Conservation (phyloP, 2,888 invertebrate genomes). For the Epiblema foenella region DNA sequence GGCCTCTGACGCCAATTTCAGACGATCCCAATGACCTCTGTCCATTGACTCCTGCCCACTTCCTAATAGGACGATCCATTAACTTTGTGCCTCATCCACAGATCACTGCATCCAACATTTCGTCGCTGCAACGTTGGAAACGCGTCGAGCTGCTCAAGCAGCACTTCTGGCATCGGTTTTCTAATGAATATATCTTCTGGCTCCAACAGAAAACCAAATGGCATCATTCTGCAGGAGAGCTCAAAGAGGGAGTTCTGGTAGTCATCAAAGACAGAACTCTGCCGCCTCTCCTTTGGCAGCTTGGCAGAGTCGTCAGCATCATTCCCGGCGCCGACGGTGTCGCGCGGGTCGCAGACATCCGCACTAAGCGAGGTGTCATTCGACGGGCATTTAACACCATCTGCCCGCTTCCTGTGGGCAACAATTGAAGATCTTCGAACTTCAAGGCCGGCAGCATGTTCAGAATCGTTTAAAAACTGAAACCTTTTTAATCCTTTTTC, state of each 20-base stretch:
- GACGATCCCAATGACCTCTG: neutral
- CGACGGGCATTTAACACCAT: constrained; percentile 33
- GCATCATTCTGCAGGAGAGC: constrained; percentile 40
- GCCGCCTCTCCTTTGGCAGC: constrained; percentile 46
- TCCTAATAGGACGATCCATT: constrained; percentile 1
- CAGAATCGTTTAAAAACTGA: too few species aligned
- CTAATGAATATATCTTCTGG: neutral
- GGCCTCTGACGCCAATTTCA: neutral
- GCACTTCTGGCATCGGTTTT: neutral
- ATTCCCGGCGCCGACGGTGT: constrained; percentile 45
- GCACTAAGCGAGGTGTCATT: constrained; percentile 34
- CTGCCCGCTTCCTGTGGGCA: constrained; percentile 11
- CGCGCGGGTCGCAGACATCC: constrained; percentile 45
- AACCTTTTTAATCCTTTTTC: too few species aligned
- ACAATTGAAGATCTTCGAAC: too few species aligned
- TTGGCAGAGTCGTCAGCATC: constrained; percentile 41
- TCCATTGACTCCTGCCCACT: neutral
- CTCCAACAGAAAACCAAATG: constrained; percentile 37
- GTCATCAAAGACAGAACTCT: constrained; percentile 45
- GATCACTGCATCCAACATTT: neutral
- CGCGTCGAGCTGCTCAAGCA: constrained; percentile 8
- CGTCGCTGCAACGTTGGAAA: neutral
- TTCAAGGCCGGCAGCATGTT: too few species aligned
- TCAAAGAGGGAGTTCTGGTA: constrained; percentile 28
- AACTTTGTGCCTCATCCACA: constrained; percentile 5